Evolutionary conservation across 2,888 invertebrate genomes (phyloP).

Genomic region (Drosophila recens): DNA sequence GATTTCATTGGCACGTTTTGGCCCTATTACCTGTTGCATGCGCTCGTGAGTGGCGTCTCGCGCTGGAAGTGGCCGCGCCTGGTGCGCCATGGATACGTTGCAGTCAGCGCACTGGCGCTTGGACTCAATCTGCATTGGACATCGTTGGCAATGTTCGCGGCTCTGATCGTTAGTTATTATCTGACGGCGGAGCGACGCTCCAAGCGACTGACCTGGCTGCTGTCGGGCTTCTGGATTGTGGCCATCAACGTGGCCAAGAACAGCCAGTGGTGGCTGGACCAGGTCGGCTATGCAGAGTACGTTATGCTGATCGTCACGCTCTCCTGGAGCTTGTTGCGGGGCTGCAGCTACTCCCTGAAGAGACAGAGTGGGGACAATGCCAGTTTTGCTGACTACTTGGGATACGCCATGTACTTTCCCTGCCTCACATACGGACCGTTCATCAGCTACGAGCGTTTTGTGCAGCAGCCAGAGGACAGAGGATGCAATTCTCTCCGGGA

Average conservation of each 20-base stretch:
- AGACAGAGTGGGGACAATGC: conserved; percentile 85
- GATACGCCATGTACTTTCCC: conserved; percentile 94
- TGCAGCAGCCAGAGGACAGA: conserved; percentile 61
- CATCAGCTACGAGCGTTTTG: conserved; percentile 91
- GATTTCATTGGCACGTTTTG: conserved; percentile 75
- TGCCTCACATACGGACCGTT: conserved; percentile 94
- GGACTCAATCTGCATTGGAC: conserved; percentile 58
- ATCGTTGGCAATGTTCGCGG: conserved; percentile 57
- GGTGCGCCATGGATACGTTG: conserved; percentile 64
- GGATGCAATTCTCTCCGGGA: neutral
- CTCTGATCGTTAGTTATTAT: conserved; percentile 77
- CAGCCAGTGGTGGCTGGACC: conserved; percentile 59
- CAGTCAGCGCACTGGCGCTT: conserved; percentile 74
- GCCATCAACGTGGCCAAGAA: conserved; percentile 76
- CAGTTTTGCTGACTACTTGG: conserved; percentile 87
- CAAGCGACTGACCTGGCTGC: conserved; percentile 74
- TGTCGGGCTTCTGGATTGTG: conserved; percentile 78
- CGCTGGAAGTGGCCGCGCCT: conserved; percentile 55
- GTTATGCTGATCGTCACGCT: conserved; percentile 81
- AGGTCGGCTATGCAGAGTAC: conserved; percentile 79
- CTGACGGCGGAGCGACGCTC: conserved; percentile 54
- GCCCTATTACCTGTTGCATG: conserved; percentile 82
- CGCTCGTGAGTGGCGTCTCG: conserved; percentile 58
- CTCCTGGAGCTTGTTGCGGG: conserved; percentile 90
- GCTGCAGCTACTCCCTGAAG: conserved; percentile 87